Evolutionary conservation across 2,888 invertebrate genomes (phyloP).

Genomic region (Polydrusus pterygomalis): DNA sequence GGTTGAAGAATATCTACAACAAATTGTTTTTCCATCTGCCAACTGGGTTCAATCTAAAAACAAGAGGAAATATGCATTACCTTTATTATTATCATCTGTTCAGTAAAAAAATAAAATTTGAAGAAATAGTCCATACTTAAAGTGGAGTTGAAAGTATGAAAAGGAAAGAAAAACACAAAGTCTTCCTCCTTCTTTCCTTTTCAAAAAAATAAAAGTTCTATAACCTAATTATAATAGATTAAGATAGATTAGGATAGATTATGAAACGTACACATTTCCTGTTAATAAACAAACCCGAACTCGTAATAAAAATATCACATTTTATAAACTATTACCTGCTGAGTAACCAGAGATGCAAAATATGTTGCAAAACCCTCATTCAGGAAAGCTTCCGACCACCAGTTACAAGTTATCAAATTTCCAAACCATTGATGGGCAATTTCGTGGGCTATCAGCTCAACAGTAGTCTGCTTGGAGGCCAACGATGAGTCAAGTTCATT

Average conservation of each 20-base stretch:
- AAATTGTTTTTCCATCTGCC: slow-evolving; percentile 80
- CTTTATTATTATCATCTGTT: background rate
- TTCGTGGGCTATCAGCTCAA: slow-evolving; percentile 84
- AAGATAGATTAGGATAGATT: no score
- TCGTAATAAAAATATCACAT: no score
- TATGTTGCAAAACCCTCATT: slow-evolving; percentile 85
- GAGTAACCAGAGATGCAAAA: slow-evolving; percentile 81
- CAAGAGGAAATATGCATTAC: slow-evolving; percentile 18
- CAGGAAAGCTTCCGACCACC: slow-evolving; percentile 86
- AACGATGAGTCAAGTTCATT: slow-evolving; percentile 72
- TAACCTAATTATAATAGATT: no score
- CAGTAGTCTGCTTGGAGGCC: slow-evolving; percentile 78
- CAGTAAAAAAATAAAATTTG: background rate
- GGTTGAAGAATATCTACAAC: slow-evolving; percentile 79
- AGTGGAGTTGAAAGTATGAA: no score
- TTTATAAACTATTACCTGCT: no score
- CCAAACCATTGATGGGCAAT: slow-evolving; percentile 90
- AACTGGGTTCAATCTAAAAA: slow-evolving; percentile 59
- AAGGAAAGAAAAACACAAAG: no score
- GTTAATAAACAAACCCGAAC: no score
- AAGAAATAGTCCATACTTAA: no score
- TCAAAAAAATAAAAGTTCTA: no score
- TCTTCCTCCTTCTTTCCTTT: no score
- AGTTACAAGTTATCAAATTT: slow-evolving; percentile 82
- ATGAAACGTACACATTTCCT: no score